phyloP scores from a whole-genome alignment of 2,888 invertebrate species.

The Ichneumon xanthorius region DNA sequence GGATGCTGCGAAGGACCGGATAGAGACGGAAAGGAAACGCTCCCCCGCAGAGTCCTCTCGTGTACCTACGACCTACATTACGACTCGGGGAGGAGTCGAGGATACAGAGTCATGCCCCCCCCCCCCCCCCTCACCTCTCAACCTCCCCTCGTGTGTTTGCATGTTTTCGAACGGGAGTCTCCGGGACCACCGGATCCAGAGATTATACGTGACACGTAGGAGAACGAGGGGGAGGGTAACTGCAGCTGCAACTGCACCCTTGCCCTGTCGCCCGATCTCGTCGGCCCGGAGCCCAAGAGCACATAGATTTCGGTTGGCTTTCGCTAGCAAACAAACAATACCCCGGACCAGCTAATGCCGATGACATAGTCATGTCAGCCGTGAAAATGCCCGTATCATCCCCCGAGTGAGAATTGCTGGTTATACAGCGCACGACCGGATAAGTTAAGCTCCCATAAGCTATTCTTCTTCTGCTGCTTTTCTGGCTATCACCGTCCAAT shows the following conservation, averaged over 20 bases:
- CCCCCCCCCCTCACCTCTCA: too few species aligned
- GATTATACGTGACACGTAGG: slow-evolving; percentile 56
- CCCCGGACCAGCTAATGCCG: slow-evolving; percentile 73
- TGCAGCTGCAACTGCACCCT: slow-evolving; percentile 42
- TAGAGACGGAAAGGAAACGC: slow-evolving; percentile 38
- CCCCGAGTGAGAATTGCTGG: not conserved
- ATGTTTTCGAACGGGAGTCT: slow-evolving; percentile 29
- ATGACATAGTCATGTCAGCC: slow-evolving; percentile 73
- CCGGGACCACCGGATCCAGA: slow-evolving; percentile 49
- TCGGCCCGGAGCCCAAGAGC: slow-evolving; percentile 42
- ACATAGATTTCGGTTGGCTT: slow-evolving; percentile 73
- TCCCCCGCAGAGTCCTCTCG: slow-evolving; percentile 36
- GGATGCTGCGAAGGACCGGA: slow-evolving; percentile 35
- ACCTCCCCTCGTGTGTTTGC: slow-evolving; percentile 35
- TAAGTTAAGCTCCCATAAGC: not conserved
- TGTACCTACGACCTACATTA: slow-evolving; percentile 62
- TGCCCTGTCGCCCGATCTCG: not conserved
- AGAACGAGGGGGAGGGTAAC: slow-evolving; percentile 34
- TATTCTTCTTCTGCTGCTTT: too few species aligned
- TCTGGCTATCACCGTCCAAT: too few species aligned
- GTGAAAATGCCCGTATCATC: slow-evolving; percentile 52
- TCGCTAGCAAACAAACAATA: slow-evolving; percentile 76
- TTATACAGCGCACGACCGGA: not conserved
- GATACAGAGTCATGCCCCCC: slow-evolving; percentile 26
- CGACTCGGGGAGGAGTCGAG: slow-evolving; percentile 37